These are phyloP conservation scores for Pterophyllum scalare DNA, from an alignment of 2,113 vertebrate species.

Conservation along the genomic window DNA sequence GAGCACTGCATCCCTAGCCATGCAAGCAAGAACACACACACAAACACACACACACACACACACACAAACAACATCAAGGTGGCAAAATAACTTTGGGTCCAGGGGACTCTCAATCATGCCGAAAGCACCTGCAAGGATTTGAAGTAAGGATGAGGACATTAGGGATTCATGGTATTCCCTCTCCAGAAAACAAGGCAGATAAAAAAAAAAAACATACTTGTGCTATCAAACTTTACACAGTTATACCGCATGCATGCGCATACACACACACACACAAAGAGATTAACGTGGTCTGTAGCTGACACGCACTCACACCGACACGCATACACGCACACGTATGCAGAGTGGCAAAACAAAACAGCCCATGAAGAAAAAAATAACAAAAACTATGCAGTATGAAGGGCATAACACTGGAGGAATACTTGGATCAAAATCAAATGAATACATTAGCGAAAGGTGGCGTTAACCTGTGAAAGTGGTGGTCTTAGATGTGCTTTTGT, in stretches of 20 bases:
- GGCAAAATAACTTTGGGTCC: constrained; percentile 56
- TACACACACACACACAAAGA: background rate
- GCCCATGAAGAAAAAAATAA: constrained; percentile 13
- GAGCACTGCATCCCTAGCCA: constrained; percentile 21
- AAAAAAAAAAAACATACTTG: constrained; percentile 32
- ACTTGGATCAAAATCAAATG: constrained; percentile 58
- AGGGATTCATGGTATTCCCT: constrained; percentile 53
- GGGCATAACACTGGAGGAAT: constrained; percentile 45
- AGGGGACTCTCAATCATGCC: constrained; percentile 62
- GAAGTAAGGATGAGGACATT: constrained; percentile 65
- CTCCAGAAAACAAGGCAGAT: constrained; percentile 30
- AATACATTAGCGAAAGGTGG: constrained; percentile 59
- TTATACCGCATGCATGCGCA: constrained; percentile 15
- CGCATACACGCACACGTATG: constrained; percentile 13
- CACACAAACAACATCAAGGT: constrained; percentile 42
- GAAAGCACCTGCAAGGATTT: constrained; percentile 72
- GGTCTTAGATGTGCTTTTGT: constrained; percentile 53
- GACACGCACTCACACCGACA: constrained; percentile 13
- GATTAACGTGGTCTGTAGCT: constrained; percentile 20
- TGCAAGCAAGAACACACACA: constrained; percentile 18
- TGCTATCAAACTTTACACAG: constrained; percentile 24
- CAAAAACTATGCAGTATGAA: constrained; percentile 33
- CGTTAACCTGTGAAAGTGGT: constrained; percentile 71
- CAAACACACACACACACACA: constrained; percentile 1
- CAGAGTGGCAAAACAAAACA: constrained; percentile 12